Base-by-base conservation (phyloP, 2,888 invertebrate species). In the Dilophus febrilis region DNA sequence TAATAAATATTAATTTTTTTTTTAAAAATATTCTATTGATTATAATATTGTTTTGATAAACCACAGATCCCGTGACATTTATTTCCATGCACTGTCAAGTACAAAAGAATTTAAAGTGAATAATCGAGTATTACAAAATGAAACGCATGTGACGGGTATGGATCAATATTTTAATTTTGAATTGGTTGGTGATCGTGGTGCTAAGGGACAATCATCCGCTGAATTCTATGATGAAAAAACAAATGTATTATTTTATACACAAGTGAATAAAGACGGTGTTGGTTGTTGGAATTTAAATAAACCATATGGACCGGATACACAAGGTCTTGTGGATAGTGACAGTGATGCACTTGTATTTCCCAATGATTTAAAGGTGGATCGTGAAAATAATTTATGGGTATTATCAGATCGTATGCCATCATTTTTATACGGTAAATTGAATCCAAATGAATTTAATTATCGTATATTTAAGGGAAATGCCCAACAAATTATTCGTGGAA, bases 71-170 rank as follows among this genome's bases (percentile, higher is more conserved):
- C 74, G 77, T 45, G 77, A 75, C 17, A 66, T 83, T 48, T 86
- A 81, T 59, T 86, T 86, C 75, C 86, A 86, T 57, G 71, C 86
- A 1, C 67, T 86, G 59, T 77, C 83, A 27, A 79, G 82, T 49
- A 79, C 78, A 37, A 76, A 77, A 47, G 84, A 86, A 59, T 86
- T 83, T 57, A 72, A 75, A 41, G 85, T 86, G 6, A 74, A 78
- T 10, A 82, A 80, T 12, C 69, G 70, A 47, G 67, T 84, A 34
- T 61, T 85, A 30, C 73, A 75, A 54, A 83, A 86, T 55, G 73
- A 79, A 58, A 74, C 74, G 17, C 61, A 72, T 48, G 75, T 77
- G n/a, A 68, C 73, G 44, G 72, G 74, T 50, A 64, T 66, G 13
- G 70, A 72, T 44, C 72, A 74, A 29, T 84, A 80, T 61, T 68